A percentile compares a stretch with the other conserved stretches of the same genome.
Conservation (phyloP, 2,113 vertebrate species). For the Microcebus lehilahytsara region DNA sequence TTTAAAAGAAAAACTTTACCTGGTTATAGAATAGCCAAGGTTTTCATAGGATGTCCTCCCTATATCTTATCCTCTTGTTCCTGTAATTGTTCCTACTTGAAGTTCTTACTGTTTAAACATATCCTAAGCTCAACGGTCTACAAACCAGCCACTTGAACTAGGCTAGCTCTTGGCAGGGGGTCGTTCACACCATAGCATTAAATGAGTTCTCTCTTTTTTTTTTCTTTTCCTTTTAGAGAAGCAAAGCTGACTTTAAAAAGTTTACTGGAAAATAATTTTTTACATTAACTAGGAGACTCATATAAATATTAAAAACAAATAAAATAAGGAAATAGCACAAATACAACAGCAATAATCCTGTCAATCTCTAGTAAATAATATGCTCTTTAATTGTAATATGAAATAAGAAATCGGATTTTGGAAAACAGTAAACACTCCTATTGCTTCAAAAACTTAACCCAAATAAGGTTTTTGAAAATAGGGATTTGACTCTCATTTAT, state of each 20-base stretch:
- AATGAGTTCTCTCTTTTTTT: background rate
- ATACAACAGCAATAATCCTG: background rate
- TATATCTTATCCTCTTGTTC: background rate
- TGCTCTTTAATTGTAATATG: background rate
- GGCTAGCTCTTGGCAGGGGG: background rate
- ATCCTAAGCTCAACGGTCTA: background rate
- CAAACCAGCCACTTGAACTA: background rate
- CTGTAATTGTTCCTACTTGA: background rate
- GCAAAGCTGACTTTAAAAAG: background rate
- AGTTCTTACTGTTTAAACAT: background rate
- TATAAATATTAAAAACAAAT: background rate
- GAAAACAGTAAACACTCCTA: background rate
- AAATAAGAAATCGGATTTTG: constrained; percentile 10
- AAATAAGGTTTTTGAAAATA: background rate
- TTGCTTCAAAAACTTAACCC: background rate
- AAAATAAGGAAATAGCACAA: background rate
- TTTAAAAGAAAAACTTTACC: background rate
- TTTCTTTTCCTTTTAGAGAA: background rate
- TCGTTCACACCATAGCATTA: background rate
- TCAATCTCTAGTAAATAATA: background rate
- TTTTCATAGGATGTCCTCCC: background rate
- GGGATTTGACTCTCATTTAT: background rate
- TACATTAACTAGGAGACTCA: background rate
- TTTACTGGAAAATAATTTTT: background rate
- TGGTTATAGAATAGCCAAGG: background rate